Base-by-base conservation (phyloP, 1,140 invertebrate genomes). In the Portunus trituberculatus region DNA sequence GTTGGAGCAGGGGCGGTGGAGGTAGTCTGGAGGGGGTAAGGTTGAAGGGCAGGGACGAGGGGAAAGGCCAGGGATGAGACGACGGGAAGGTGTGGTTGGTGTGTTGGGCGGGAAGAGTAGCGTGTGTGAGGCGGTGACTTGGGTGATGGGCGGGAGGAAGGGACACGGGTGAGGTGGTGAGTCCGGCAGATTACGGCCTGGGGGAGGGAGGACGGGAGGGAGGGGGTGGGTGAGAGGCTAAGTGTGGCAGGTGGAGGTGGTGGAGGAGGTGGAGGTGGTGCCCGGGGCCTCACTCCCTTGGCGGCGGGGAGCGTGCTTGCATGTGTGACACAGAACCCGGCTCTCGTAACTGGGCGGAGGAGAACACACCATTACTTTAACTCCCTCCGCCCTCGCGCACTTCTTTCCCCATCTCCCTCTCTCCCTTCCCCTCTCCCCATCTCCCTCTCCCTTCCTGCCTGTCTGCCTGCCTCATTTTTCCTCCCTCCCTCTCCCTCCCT, bases 1-100 rank as follows among this genome's bases (percentile, higher is more conserved):
- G n/a, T 4, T 29, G n/a, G 83, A 32, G 16, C n/a, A 28, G 83
- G n/a, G 83, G 83, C 83, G 31, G 83, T n/a, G 67, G 67, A 76
- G 87, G 45, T 45, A 25, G 39, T 16, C 32, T 46, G 86, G 29
- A 0, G 86, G 86, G 20, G 31, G 31, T 39, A 45, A 39, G 39
- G 87, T n/a, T 89, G 87, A 89, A 46, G 87, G 87, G 39, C 31
- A 89, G 39, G 32, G 87, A 76, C 67, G 87, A 46, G 87, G n/a
- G 39, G 39, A 25, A 48, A 46, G 39, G 87, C n/a, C 31, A 59
- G 52, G 52, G 52, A 59, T 59, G 83, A 32, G 86, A 8, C 2
- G n/a, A 31, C 28, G 31, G 28, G 45, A 12, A 25, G 91, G 29
- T 12, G 39, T 16, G 29, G 91, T 0, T 7, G 29, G 28, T n/a